phyloP scores from a whole-genome alignment of 1,140 invertebrate genomes.

The Nasonia vitripennis region DNA sequence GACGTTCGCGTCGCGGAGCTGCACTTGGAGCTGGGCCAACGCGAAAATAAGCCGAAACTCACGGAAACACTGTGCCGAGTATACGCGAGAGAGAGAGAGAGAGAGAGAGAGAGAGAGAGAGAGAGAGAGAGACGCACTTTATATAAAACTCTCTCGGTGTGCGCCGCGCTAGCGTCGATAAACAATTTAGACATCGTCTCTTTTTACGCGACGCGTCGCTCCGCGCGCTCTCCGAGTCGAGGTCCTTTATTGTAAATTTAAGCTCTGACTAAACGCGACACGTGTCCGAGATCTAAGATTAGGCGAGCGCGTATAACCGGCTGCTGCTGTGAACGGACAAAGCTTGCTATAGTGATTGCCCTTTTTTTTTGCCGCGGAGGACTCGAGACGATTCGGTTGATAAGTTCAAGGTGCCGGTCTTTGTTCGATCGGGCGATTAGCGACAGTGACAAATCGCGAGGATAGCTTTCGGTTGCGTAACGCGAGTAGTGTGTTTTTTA shows the following conservation, averaged over 20 bases:
- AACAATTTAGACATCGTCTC: slow-evolving; percentile 46
- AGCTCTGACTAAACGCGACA: slow-evolving; percentile 34
- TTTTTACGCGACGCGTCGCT: neutral
- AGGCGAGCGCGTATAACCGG: neutral
- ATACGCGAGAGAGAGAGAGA: neutral
- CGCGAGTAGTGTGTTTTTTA: too few relatives aligned
- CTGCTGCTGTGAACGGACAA: too few relatives aligned
- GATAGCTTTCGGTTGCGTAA: too few relatives aligned
- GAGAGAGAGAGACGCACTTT: slow-evolving; percentile 22
- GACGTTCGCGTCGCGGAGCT: slow-evolving; percentile 36
- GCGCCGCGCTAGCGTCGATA: slow-evolving; percentile 25
- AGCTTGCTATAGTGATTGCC: neutral
- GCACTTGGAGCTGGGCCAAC: slow-evolving; percentile 41
- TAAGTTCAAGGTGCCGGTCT: too few relatives aligned
- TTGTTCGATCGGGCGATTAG: too few relatives aligned
- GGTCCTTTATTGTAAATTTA: slow-evolving; percentile 50
- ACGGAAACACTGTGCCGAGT: slow-evolving; percentile 34
- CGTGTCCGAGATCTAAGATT: slow-evolving; percentile 24
- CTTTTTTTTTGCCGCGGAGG: neutral
- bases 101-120: neutral
- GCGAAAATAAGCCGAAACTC: slow-evolving; percentile 45
- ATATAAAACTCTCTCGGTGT: slow-evolving; percentile 34
- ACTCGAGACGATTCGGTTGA: too few relatives aligned
- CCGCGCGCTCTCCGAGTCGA: neutral
- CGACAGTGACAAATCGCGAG: too few relatives aligned